A percentile compares a stretch with the other conserved stretches of the same genome.
phyloP scores from a whole-genome alignment of 2,797 vertebrate genomes.

The Carcharodon carcharias region DNA sequence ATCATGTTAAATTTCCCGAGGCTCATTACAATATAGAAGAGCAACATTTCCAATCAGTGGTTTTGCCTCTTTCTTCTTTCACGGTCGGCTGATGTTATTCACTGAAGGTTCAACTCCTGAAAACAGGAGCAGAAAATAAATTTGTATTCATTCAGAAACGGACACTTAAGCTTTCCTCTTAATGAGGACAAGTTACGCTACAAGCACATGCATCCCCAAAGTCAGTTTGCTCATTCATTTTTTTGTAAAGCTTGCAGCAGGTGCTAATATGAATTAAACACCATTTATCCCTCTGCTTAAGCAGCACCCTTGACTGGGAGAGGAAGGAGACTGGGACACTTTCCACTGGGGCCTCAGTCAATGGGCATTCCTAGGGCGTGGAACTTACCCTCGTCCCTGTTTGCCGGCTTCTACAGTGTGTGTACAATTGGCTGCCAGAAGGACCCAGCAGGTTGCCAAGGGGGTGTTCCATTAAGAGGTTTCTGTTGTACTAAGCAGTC shows the following conservation, averaged over 20 bases:
- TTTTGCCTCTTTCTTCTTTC: not conserved
- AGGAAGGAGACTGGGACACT: not conserved
- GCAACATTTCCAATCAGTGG: not conserved
- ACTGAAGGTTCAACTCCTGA: not conserved
- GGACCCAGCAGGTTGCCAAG: not conserved
- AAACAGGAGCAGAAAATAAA: conserved; percentile 7
- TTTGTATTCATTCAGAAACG: not conserved
- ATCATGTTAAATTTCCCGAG: conserved; percentile 20
- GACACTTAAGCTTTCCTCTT: not conserved
- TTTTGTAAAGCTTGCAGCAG: not conserved
- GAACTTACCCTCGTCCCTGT: not conserved
- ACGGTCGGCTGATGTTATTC: not conserved
- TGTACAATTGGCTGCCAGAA: not conserved
- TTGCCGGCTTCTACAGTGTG: not conserved
- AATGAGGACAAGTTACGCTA: conserved; percentile 30
- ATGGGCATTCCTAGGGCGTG: not conserved
- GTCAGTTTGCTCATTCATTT: not conserved
- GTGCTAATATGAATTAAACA: not conserved
- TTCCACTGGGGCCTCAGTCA: not conserved
- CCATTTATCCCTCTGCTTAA: not conserved
- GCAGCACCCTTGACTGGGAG: not conserved
- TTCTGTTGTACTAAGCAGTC: not conserved
- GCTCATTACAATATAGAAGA: not conserved
- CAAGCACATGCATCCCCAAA: not conserved
- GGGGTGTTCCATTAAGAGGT: not conserved